Evolutionary conservation across 2,888 invertebrate genomes (phyloP).

Genomic region (Drosophila subsilvestris): DNA sequence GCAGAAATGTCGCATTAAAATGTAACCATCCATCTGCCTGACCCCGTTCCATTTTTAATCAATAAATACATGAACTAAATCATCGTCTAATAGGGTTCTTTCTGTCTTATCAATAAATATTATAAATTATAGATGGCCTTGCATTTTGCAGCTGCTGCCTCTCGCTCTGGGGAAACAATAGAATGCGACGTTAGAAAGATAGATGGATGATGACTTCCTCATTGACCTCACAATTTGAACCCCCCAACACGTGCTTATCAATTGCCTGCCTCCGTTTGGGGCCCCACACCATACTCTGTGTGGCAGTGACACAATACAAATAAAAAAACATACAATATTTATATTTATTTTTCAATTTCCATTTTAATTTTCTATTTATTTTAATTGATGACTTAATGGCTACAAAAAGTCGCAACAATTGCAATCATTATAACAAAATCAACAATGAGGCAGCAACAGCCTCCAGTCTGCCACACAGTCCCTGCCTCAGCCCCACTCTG

Average conservation of each 20-base stretch:
- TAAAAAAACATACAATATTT: slow-evolving; percentile 51
- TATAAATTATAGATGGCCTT: slow-evolving; percentile 28
- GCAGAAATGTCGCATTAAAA: neutral
- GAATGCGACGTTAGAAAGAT: slow-evolving; percentile 26
- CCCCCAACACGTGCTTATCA: slow-evolving; percentile 72
- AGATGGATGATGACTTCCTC: slow-evolving; percentile 53
- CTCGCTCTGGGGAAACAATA: slow-evolving; percentile 56
- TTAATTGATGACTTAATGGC: slow-evolving; percentile 78
- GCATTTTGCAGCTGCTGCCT: slow-evolving; percentile 58
- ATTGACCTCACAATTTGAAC: slow-evolving; percentile 70
- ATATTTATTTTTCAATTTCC: slow-evolving; percentile 47
- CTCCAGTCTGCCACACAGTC: slow-evolving; percentile 2
- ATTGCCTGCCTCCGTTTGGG: slow-evolving; percentile 36
- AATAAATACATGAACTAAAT: neutral
- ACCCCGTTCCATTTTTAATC: neutral
- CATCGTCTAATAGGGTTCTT: slow-evolving; percentile 10
- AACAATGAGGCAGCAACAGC: slow-evolving; percentile 47
- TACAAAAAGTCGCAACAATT: slow-evolving; percentile 55
- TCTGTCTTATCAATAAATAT: slow-evolving; percentile 22
- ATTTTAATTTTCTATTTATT: slow-evolving; percentile 73
- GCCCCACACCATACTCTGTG: slow-evolving; percentile 20
- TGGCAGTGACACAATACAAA: slow-evolving; percentile 65
- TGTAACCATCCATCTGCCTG: neutral
- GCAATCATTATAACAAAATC: slow-evolving; percentile 65
- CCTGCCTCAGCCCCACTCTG: neutral